Evolutionary conservation across 2,888 invertebrate genomes (phyloP), one percentile per base, ranked within the genome.

Genomic region (Eilema depressum): DNA sequence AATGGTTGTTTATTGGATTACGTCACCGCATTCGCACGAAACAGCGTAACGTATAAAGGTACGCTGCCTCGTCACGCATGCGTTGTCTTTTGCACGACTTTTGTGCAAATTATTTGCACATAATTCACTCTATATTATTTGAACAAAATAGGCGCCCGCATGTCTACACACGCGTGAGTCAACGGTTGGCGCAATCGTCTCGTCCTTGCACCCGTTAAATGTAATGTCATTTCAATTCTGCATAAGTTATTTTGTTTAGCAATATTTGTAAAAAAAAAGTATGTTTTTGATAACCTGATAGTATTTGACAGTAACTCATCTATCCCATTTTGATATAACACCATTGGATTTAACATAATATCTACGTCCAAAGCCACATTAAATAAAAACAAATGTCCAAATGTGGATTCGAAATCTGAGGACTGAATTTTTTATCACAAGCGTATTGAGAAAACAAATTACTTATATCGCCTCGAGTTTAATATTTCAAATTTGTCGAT

Each of bases 321-420:
- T 20, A 47, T 53, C n/a, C 20, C 20, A 53, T n/a, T 53, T 20
- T 53, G 20, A 53, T 53, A n/a, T 53, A 53, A 53, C 7, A 53
- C 17, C 53, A n/a, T 53, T n/a, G 71, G 63, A 71, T 68, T 68
- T 65, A 69, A 75, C 68, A 59, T 53, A 14, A 47, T 84, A 82
- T 68, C 25, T 60, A 30, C 20, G 72, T 76, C 78, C 89, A 91
- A 93, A 91, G 78, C 91, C 93, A 94, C 94, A 94, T 91, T 87
- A 86, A 89, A 86, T 84, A 86, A 87, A 92, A 94, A 94, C 93
- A 94, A 92, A 94, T 94, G 83, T 91, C 87, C 83, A 84, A 89
- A 92, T 93, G 93, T 92, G 93, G 91, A 88, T 91, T 89, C 89
- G 91, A 75, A 70, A 68, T 62, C 78, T 78, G 89, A 88, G 91